These are phyloP conservation scores for Mylabris sibirica DNA, from an alignment of 2,888 invertebrate species.

Conservation along the genomic window DNA sequence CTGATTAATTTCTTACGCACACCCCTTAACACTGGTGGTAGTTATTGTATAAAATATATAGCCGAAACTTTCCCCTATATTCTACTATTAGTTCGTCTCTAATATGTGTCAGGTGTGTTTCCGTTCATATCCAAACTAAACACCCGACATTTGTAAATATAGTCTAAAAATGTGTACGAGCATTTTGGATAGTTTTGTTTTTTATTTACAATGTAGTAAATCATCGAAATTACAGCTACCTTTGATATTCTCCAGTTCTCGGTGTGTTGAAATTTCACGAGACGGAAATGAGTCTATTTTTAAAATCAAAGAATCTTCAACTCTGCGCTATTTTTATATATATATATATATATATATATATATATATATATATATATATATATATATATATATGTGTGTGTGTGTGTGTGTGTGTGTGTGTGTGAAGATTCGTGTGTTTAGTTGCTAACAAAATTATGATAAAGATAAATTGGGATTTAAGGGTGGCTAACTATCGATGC, in stretches of 20 bases:
- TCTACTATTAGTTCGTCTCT: not conserved
- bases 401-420: no score
- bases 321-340: not conserved
- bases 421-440: no score
- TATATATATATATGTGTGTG: no score
- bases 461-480: not conserved
- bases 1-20: not conserved
- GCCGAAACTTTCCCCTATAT: not conserved
- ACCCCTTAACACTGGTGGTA: not conserved
- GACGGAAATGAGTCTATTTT: constrained; percentile 12
- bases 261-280: not conserved
- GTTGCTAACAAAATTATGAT: constrained; percentile 8
- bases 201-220: constrained; percentile 6
- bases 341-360: no score
- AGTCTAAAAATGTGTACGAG: not conserved
- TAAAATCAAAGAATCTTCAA: constrained; percentile 9
- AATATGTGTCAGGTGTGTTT: constrained; percentile 10
- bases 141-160: not conserved
- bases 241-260: not conserved
- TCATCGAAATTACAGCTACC: not conserved
- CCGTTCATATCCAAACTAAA: not conserved
- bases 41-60: not conserved
- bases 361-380: no score
- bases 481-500: not conserved
- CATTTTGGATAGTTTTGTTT: not conserved